These are phyloP conservation scores for Temnothorax longispinosus DNA, from an alignment of 1,140 invertebrate species.

Conservation along the genomic window DNA sequence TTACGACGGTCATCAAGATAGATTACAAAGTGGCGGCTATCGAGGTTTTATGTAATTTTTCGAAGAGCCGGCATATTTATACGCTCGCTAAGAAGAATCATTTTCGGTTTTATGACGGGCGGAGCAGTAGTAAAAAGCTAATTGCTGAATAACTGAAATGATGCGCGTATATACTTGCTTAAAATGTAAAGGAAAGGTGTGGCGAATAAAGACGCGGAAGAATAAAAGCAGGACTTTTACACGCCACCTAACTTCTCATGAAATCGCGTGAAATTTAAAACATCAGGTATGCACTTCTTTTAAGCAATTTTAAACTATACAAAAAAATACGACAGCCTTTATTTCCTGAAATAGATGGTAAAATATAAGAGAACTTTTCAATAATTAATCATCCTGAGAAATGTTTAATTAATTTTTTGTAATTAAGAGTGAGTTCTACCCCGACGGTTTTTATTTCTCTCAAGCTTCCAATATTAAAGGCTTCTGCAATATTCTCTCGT, in stretches of 20 bases:
- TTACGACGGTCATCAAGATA: conserved; percentile 37
- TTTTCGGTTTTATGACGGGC: conserved; percentile 47
- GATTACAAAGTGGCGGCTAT: conserved; percentile 56
- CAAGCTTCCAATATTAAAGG: neutral
- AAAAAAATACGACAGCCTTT: neutral
- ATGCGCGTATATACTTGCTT: conserved; percentile 13
- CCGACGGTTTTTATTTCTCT: neutral
- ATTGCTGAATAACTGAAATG: conserved; percentile 57
- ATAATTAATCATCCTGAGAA: conserved; percentile 19
- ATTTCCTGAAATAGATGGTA: neutral
- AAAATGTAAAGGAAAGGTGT: neutral
- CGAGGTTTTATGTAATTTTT: conserved; percentile 55
- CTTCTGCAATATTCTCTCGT: neutral
- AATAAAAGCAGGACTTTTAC: neutral
- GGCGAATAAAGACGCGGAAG: neutral
- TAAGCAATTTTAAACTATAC: neutral
- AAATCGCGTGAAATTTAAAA: neutral
- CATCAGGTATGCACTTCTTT: neutral
- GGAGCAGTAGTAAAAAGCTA: conserved; percentile 47
- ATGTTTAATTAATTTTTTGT: conserved; percentile 27
- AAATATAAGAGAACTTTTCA: neutral
- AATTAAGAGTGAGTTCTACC: neutral
- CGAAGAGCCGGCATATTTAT: conserved; percentile 47
- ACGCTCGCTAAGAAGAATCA: conserved; percentile 33
- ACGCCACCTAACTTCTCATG: neutral